A percentile compares a stretch with the other conserved stretches of the same genome.
These are phyloP conservation scores for Dione juno DNA, from an alignment of 2,888 invertebrate genomes.

Conservation along the genomic window DNA sequence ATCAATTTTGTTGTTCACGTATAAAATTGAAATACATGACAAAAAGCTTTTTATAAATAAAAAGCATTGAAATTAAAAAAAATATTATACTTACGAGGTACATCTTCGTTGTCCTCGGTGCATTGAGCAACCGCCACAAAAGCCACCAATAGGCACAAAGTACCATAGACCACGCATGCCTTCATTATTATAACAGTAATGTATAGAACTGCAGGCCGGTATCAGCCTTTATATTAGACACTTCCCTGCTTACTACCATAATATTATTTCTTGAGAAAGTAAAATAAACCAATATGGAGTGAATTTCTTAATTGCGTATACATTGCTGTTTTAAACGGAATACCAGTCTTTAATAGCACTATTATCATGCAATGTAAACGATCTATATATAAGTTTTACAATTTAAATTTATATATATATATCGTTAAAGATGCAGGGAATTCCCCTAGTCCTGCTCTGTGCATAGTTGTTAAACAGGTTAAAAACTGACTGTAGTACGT, in stretches of 20 bases:
- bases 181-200: constrained; percentile 55
- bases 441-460: constrained; percentile 1
- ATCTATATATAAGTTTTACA: background rate
- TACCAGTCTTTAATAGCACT: background rate
- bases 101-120: constrained; percentile 5
- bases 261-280: constrained; percentile 1
- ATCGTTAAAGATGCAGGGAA: constrained; percentile 1
- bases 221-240: constrained; percentile 58
- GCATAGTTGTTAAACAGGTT: background rate
- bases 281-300: background rate
- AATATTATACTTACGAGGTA: constrained; percentile 21
- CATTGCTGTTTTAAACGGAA: background rate
- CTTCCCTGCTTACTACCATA: background rate
- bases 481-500: background rate
- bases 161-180: constrained; percentile 53
- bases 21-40: no score
- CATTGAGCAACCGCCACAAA: constrained; percentile 37
- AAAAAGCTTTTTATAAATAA: no score
- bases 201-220: background rate
- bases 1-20: no score
- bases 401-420: background rate
- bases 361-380: background rate
- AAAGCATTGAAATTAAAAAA: no score
- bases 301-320: background rate
- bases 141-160: constrained; percentile 51